Conservation (phyloP, 2,888 invertebrate genomes). For the Keiferia lycopersicella region DNA sequence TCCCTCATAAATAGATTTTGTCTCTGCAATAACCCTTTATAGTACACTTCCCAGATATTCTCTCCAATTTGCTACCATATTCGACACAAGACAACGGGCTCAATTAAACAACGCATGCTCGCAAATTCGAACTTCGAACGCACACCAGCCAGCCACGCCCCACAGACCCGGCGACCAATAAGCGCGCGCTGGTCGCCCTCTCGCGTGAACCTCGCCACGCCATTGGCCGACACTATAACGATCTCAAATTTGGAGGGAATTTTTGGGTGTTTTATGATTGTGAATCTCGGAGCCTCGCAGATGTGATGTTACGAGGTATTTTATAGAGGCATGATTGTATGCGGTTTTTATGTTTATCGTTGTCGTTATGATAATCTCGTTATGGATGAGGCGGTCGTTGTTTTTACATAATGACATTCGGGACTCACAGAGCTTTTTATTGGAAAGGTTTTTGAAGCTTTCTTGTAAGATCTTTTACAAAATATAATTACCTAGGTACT, state of each 20-base stretch:
- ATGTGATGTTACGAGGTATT: slow-evolving; percentile 58
- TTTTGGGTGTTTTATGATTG: slow-evolving; percentile 72
- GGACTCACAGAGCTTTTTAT: slow-evolving; percentile 18
- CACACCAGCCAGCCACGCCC: slow-evolving; percentile 59
- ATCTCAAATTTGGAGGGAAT: slow-evolving; percentile 71
- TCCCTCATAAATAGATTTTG: slow-evolving; percentile 3
- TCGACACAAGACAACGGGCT: slow-evolving; percentile 44
- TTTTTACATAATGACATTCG: slow-evolving; percentile 67
- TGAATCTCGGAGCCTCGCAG: slow-evolving; percentile 54
- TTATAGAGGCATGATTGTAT: slow-evolving; percentile 62
- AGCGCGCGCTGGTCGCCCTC: slow-evolving; percentile 60
- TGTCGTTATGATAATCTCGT: slow-evolving; percentile 72
- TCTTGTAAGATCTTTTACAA: slow-evolving; percentile 6
- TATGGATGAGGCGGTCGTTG: slow-evolving; percentile 62
- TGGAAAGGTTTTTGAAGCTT: slow-evolving; percentile 32
- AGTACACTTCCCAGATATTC: slow-evolving; percentile 33
- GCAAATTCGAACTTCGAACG: slow-evolving; percentile 49
- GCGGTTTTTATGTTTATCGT: slow-evolving; percentile 64
- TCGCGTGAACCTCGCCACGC: slow-evolving; percentile 52
- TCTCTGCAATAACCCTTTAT: slow-evolving; percentile 34
- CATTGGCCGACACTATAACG: slow-evolving; percentile 67
- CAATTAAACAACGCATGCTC: slow-evolving; percentile 56
- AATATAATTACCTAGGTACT: background rate
- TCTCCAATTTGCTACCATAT: slow-evolving; percentile 49
- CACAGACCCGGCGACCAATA: slow-evolving; percentile 64